phyloP scores from a whole-genome alignment of 2,888 invertebrate species.

The Tetropium fuscum region DNA sequence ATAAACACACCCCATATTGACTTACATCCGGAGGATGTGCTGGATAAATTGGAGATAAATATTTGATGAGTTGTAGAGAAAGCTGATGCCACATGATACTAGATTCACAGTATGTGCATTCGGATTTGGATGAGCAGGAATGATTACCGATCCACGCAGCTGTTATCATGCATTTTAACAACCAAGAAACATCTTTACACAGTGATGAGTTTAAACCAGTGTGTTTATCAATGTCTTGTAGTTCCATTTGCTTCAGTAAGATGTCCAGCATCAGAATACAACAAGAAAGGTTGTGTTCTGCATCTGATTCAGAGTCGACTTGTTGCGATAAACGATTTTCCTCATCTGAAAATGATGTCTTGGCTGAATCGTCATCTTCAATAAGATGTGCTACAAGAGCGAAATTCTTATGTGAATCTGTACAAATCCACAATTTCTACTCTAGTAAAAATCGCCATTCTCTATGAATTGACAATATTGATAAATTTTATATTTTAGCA shows the following conservation, averaged over 20 bases:
- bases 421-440: conserved; percentile 28
- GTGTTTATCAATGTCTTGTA: conserved; percentile 86
- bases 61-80: conserved; percentile 82
- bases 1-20: conserved; percentile 32
- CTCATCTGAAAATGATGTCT: conserved; percentile 78
- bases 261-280: conserved; percentile 98
- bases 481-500: too few relatives aligned
- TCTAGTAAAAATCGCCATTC: conserved; percentile 32
- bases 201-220: conserved; percentile 82
- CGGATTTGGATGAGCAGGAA: conserved; percentile 72
- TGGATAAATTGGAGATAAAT: conserved; percentile 81
- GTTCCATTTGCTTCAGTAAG: conserved; percentile 92
- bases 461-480: conserved; percentile 26
- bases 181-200: conserved; percentile 79
- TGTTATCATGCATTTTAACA: conserved; percentile 82
- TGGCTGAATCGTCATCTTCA: conserved; percentile 74
- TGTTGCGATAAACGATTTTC: conserved; percentile 72
- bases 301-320: conserved; percentile 78
- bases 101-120: conserved; percentile 94
- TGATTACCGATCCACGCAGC: conserved; percentile 79
- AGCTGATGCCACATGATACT: conserved; percentile 96
- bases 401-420: conserved; percentile 29
- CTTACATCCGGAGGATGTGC: conserved; percentile 82
- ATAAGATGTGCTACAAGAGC: conserved; percentile 71
- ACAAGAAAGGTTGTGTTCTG: conserved; percentile 88